These are phyloP conservation scores for Limosa lapponica DNA, from an alignment of 2,797 vertebrate species.

Conservation along the genomic window DNA sequence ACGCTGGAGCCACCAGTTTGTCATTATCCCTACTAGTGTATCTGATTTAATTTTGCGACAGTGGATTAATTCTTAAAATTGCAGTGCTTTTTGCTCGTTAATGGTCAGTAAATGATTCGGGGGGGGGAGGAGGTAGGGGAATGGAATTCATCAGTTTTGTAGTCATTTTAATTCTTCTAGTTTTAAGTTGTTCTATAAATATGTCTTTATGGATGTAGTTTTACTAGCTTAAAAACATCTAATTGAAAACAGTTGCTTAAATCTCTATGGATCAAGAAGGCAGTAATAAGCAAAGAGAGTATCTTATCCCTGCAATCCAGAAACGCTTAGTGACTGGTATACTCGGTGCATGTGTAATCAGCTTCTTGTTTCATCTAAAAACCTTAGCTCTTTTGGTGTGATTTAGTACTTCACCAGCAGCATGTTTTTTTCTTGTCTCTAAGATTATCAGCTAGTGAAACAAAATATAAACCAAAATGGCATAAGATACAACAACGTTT, in stretches of 20 bases:
- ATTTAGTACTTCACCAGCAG: slow-evolving; percentile 48
- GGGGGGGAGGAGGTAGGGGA: neutral
- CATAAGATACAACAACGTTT: neutral
- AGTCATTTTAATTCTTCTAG: slow-evolving; percentile 74
- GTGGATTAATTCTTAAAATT: slow-evolving; percentile 76
- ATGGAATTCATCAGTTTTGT: slow-evolving; percentile 70
- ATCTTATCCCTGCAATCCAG: slow-evolving; percentile 80
- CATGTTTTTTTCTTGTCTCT: slow-evolving; percentile 29
- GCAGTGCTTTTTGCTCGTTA: slow-evolving; percentile 65
- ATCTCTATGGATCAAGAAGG: slow-evolving; percentile 80
- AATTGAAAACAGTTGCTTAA: slow-evolving; percentile 85
- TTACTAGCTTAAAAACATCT: slow-evolving; percentile 83
- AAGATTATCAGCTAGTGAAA: slow-evolving; percentile 12
- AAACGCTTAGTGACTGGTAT: slow-evolving; percentile 70
- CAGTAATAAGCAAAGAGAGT: slow-evolving; percentile 77
- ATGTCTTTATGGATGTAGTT: slow-evolving; percentile 79
- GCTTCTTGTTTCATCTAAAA: slow-evolving; percentile 69
- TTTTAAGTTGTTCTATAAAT: slow-evolving; percentile 81
- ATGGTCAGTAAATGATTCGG: slow-evolving; percentile 65
- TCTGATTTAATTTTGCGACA: slow-evolving; percentile 75
- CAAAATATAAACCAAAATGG: neutral
- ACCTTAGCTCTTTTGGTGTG: slow-evolving; percentile 55
- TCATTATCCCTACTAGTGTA: slow-evolving; percentile 67
- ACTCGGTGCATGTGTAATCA: slow-evolving; percentile 69
- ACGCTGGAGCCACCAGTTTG: slow-evolving; percentile 63